phyloP scores from a whole-genome alignment of 2,797 vertebrate species.

The Peromyscus nudipes region DNA sequence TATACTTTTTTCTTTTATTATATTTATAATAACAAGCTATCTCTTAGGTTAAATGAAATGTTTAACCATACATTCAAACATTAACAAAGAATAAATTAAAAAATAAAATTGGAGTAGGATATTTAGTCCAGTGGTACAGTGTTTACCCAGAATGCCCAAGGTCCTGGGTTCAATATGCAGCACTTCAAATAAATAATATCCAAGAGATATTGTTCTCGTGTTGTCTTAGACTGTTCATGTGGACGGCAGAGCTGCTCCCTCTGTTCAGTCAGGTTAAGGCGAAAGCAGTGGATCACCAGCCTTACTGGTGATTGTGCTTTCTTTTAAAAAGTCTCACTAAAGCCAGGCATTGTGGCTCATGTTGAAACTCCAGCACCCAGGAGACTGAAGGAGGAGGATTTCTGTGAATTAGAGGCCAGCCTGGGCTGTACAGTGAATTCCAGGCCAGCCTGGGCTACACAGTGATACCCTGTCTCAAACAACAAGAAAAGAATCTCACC shows the following conservation, averaged over 20 bases:
- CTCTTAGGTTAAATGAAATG: conserved; percentile 25
- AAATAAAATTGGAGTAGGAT: neutral
- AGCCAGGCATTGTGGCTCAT: too few relatives aligned
- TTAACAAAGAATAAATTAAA: neutral
- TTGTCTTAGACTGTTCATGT: neutral
- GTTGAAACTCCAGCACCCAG: neutral
- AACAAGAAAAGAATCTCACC: neutral
- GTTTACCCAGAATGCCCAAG: neutral
- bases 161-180: neutral
- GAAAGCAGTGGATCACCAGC: too few relatives aligned
- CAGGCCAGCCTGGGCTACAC: neutral
- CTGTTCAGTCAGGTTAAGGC: neutral
- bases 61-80: neutral
- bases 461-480: neutral
- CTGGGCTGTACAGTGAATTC: neutral
- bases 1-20: neutral
- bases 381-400: neutral
- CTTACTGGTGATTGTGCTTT: neutral
- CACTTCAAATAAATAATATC: neutral
- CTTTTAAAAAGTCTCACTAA: neutral
- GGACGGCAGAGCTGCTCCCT: neutral
- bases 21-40: neutral
- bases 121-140: neutral
- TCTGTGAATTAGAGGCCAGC: neutral
- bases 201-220: neutral